phyloP scores from a whole-genome alignment of 1,140 invertebrate species.

The Episyrphus balteatus region DNA sequence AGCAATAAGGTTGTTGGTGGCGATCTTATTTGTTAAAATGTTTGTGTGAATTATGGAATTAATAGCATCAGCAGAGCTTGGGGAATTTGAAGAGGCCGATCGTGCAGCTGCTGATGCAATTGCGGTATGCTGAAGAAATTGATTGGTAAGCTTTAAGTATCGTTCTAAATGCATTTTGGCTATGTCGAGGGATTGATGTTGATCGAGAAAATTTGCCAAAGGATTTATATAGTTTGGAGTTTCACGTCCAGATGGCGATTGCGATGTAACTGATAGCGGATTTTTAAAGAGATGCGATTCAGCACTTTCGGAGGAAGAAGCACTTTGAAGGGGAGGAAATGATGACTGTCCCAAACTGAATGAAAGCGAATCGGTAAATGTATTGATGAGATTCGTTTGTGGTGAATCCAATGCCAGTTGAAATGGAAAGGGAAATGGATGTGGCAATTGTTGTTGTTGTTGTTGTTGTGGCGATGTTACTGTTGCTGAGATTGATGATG shows the following conservation, averaged over 20 bases:
- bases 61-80: background rate
- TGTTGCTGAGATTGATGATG: background rate
- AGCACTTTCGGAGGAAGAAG: no score
- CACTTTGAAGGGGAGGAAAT: no score
- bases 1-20: slow-evolving; percentile 6
- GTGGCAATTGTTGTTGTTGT: slow-evolving; percentile 1
- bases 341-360: background rate
- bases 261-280: background rate
- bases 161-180: slow-evolving; percentile 9
- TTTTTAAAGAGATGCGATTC: background rate
- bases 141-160: slow-evolving; percentile 8
- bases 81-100: background rate
- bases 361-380: background rate
- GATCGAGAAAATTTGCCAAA: slow-evolving; percentile 3
- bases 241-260: background rate
- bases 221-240: background rate
- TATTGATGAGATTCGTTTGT: background rate
- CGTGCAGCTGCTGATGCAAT: slow-evolving; percentile 1
- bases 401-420: background rate
- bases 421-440: background rate
- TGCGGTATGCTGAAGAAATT: slow-evolving; percentile 5
- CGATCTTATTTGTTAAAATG: slow-evolving; percentile 6
- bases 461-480: background rate
- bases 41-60: slow-evolving; percentile 4
- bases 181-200: slow-evolving; percentile 2